Base-by-base conservation (phyloP, 2,113 vertebrate genomes). In the Pyxicephalus adspersus region DNA sequence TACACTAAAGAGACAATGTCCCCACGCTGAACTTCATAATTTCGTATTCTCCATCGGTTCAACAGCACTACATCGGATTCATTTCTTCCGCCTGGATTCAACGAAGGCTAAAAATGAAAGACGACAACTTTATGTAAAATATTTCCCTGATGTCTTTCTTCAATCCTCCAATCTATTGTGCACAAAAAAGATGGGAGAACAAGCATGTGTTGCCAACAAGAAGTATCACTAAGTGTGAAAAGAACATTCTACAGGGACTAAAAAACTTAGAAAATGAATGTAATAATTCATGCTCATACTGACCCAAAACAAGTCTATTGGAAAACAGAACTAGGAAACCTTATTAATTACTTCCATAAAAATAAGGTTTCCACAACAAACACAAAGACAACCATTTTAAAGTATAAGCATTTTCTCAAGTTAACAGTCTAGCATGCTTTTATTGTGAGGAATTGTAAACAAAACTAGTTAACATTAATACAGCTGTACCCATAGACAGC, bases 1-100 rank as follows among this genome's bases (percentile, higher is more conserved):
- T 85, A 95, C 93, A 94, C 91, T 83, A 95, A 45, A 18, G 92
- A 95, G 54, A 95, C 92, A 60, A 94, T 89, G 86, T 94, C 93
- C 73, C 93, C 94, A 52, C 92, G 92, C 0, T 89, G 90, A 54
- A 95, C 92, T 84, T 93, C 90, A 3, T 94, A 93, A 87, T 94
- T 94, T 76, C 92, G 89, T 81, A 92, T 85, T 83, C 90, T 94
- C 92, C 94, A 94, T 45, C 94, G 93, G 84, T 94, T 94, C 86
- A 94, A 86, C 58, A 95, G 92, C 6, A 94, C 93, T 50, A 95
- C 83, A 85, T 95, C 94, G 70, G 89, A 93, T 8, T 87, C 75
- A 16, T 89, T 83, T 83, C 89, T 90, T 73, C 90, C 91, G 1
- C 87, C 89, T 54, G 93, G 92, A 88, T 95, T 95, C 88, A 95